These are phyloP conservation scores for Bathynomus jamesi DNA, from an alignment of 1,140 invertebrate genomes.

Conservation along the genomic window DNA sequence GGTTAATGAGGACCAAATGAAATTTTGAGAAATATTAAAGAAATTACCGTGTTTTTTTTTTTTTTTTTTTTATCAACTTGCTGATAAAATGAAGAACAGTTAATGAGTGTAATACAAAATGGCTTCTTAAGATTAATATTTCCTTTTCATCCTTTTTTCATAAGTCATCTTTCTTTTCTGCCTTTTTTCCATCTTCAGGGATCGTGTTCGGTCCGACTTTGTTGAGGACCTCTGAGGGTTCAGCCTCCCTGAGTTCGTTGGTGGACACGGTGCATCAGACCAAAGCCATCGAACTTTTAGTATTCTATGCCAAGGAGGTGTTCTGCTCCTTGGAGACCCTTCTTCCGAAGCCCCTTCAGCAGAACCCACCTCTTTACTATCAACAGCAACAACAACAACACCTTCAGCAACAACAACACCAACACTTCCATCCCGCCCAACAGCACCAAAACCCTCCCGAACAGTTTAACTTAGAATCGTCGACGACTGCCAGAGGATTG, in stretches of 20 bases:
- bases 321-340: constrained; percentile 31
- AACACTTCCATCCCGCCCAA: not conserved
- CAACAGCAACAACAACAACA: not conserved
- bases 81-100: too few relatives aligned
- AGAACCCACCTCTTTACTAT: not conserved
- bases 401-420: not conserved
- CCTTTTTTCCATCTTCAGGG: constrained; percentile 28
- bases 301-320: constrained; percentile 44
- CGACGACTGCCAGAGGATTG: too few relatives aligned
- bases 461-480: too few relatives aligned
- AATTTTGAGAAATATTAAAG: not conserved
- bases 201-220: constrained; percentile 57
- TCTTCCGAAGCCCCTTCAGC: constrained; percentile 7
- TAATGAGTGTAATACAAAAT: too few relatives aligned
- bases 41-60: not conserved
- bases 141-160: not conserved
- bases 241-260: constrained; percentile 48
- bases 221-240: constrained; percentile 48
- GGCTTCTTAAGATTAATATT: not conserved
- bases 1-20: not conserved
- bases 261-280: constrained; percentile 54
- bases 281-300: constrained; percentile 50
- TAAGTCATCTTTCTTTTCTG: not conserved
- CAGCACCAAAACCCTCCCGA: too few relatives aligned
- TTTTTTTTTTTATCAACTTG: too few relatives aligned